Percentiles rank a stretch among this genome's conserved stretches.
phyloP scores from a whole-genome alignment of 1,140 invertebrate species.

The Eubasilissa regina region DNA sequence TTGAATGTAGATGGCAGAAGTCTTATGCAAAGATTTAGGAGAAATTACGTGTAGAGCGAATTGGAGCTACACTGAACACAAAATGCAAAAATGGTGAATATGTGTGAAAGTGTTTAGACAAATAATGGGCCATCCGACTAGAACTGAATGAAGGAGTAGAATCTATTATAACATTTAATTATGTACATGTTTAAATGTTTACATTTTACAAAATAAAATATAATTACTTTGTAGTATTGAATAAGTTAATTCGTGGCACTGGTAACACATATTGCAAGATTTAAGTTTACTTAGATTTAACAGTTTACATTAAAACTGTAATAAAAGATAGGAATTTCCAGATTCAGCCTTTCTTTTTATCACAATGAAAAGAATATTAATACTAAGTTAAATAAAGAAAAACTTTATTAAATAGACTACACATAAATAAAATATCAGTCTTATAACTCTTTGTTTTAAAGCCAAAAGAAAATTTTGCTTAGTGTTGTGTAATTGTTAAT shows the following conservation, averaged over 20 bases:
- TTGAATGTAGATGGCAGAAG: too few species aligned
- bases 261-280: conserved; percentile 36
- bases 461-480: not conserved
- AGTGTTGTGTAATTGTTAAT: too few species aligned
- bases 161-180: not conserved
- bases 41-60: too few species aligned
- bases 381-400: not conserved
- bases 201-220: conserved; percentile 2
- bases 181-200: not conserved
- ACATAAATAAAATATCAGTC: conserved; percentile 11
- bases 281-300: conserved; percentile 13
- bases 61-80: too few species aligned
- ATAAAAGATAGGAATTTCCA: conserved; percentile 11
- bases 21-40: too few species aligned
- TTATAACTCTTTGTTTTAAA: conserved; percentile 16
- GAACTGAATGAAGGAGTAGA: too few species aligned
- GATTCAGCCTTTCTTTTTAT: conserved; percentile 25
- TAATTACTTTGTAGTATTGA: conserved; percentile 39
- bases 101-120: too few species aligned
- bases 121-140: too few species aligned
- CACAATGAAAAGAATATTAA: conserved; percentile 14
- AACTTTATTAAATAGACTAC: not conserved
- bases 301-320: not conserved
- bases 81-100: too few species aligned
- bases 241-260: conserved; percentile 43